A percentile compares a stretch with the other conserved stretches of the same genome.
phyloP scores from a whole-genome alignment of 2,888 invertebrate species.

The Microchrysa polita region DNA sequence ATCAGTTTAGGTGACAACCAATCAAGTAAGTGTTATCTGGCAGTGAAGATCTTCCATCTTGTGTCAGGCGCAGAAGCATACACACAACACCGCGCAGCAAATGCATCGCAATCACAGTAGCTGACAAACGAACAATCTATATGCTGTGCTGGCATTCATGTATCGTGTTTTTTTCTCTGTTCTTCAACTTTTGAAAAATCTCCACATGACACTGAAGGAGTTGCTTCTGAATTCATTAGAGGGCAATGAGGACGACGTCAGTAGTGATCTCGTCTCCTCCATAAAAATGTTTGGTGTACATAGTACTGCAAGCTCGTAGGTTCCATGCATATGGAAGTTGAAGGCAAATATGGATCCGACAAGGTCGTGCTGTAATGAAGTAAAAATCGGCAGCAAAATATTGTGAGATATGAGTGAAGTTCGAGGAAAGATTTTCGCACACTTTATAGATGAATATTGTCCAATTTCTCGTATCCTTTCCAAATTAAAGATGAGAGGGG shows the following conservation, averaged over 20 bases:
- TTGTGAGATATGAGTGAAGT: no score
- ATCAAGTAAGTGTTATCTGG: conserved; percentile 50
- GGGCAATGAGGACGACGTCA: conserved; percentile 41
- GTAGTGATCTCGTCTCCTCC: neutral
- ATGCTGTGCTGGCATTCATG: conserved; percentile 39
- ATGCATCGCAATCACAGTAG: neutral
- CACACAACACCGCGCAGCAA: no score
- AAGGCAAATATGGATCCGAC: no score
- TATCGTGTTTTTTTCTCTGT: conserved; percentile 24
- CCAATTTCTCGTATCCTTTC: no score
- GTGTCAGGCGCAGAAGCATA: conserved; percentile 23
- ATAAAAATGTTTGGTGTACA: no score
- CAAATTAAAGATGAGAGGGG: no score
- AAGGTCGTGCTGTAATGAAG: no score
- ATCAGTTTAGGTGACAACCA: conserved; percentile 48
- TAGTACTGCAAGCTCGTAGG: no score
- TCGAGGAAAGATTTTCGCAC: no score
- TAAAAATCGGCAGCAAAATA: no score
- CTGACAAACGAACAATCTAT: conserved; percentile 17
- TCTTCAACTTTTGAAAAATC: conserved; percentile 40
- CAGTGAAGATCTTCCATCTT: conserved; percentile 42
- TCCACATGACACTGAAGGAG: conserved; percentile 43
- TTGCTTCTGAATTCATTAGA: conserved; percentile 44
- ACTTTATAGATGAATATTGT: no score
- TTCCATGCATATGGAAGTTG: no score